phyloP scores from a whole-genome alignment of 2,797 vertebrate genomes.

The Parambassis ranga region DNA sequence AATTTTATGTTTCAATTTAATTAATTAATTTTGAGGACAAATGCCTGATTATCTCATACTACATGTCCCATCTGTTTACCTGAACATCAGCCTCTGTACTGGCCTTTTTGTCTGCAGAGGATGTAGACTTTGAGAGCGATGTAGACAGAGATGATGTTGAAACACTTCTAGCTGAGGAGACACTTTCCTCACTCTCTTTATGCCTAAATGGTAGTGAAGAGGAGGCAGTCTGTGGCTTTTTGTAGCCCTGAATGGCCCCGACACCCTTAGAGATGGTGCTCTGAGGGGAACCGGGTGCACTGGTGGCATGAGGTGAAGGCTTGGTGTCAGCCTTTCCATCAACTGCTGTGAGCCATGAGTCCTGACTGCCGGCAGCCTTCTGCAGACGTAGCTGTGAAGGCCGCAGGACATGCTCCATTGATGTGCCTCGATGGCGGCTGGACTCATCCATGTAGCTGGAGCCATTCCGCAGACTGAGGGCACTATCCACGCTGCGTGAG shows the following conservation, averaged over 20 bases:
- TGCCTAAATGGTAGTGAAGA: slow-evolving; percentile 56
- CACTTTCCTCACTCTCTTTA: slow-evolving; percentile 44
- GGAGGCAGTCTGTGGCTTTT: slow-evolving; percentile 48
- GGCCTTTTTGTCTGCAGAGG: slow-evolving; percentile 42
- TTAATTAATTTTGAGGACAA: too few species aligned
- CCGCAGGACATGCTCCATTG: slow-evolving; percentile 85
- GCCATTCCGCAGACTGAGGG: slow-evolving; percentile 73
- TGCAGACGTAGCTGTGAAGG: slow-evolving; percentile 86
- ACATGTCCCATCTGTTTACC: slow-evolving; percentile 53
- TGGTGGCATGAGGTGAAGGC: slow-evolving; percentile 45
- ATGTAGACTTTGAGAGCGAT: slow-evolving; percentile 49
- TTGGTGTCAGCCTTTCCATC: slow-evolving; percentile 64
- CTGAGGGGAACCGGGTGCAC: slow-evolving; percentile 74
- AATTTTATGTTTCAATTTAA: too few species aligned
- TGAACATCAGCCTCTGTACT: slow-evolving; percentile 65
- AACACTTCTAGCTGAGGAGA: slow-evolving; percentile 40
- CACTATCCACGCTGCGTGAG: slow-evolving; percentile 92
- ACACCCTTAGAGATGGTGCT: slow-evolving; percentile 58
- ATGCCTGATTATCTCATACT: not conserved
- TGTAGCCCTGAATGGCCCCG: slow-evolving; percentile 59
- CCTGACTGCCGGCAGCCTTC: slow-evolving; percentile 58
- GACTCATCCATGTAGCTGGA: slow-evolving; percentile 75
- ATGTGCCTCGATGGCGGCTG: slow-evolving; percentile 80
- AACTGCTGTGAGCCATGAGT: slow-evolving; percentile 42
- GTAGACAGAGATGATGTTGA: slow-evolving; percentile 38